These are phyloP conservation scores for Chiridota heheva DNA, from an alignment of 35 echinoderm and acorn worm species.

Conservation along the genomic window DNA sequence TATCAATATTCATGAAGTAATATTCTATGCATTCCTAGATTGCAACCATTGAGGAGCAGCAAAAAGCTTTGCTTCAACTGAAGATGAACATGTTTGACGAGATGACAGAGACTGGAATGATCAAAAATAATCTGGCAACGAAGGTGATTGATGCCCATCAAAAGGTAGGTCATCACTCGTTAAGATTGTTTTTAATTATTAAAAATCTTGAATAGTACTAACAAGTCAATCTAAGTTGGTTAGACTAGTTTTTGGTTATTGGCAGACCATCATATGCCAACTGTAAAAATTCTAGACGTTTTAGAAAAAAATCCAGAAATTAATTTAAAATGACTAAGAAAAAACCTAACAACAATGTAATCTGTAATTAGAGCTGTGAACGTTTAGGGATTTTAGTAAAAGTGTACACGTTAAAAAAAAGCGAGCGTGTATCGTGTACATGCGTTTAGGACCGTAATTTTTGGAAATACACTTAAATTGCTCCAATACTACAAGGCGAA, in stretches of 20 bases:
- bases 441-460: no score
- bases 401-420: no score
- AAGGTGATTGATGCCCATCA: slow-evolving; percentile 94
- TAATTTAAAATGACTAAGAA: no score
- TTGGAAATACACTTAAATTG: no score
- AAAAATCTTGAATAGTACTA: not conserved
- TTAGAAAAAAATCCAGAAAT: no score
- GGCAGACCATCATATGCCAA: not conserved
- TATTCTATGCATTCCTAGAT: slow-evolving; percentile 25
- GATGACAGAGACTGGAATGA: slow-evolving; percentile 93
- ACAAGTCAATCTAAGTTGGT: not conserved
- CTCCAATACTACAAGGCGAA: no score
- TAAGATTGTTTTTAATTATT: not conserved
- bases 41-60: slow-evolving; percentile 96
- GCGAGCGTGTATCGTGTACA: no score
- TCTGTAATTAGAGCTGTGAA: no score
- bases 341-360: no score
- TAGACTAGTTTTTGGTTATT: not conserved
- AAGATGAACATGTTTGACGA: slow-evolving; percentile 98
- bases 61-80: slow-evolving; percentile 79
- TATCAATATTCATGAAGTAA: no score
- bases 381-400: no score
- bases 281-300: no score
- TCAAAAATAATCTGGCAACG: slow-evolving; percentile 75
- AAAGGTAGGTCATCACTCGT: slow-evolving; percentile 52